phyloP scores from a whole-genome alignment of 1,140 invertebrate species.

The Cyphomyrmex costatus region DNA sequence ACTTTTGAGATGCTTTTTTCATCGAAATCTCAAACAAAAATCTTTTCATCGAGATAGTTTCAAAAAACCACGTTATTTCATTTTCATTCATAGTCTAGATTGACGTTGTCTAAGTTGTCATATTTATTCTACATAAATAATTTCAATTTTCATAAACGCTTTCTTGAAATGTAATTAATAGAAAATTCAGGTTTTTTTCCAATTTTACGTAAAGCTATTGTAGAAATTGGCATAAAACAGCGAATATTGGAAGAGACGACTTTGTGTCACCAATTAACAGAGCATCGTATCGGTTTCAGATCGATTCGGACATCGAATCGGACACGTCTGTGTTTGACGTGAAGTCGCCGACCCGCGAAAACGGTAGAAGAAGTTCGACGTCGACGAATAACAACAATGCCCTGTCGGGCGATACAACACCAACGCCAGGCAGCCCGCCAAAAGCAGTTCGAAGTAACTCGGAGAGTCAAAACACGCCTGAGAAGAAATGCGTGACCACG shows the following conservation, averaged over 20 bases:
- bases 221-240: background rate
- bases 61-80: background rate
- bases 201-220: background rate
- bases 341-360: conserved; percentile 87
- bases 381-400: conserved; percentile 88
- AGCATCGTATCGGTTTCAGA: conserved; percentile 80
- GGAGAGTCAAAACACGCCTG: conserved; percentile 87
- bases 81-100: conserved; percentile 8
- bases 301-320: conserved; percentile 89
- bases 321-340: conserved; percentile 88
- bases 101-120: background rate
- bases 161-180: background rate
- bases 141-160: background rate
- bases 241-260: background rate
- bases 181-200: background rate
- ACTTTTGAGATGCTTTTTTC: background rate
- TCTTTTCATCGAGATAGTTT: background rate
- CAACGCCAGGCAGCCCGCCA: conserved; percentile 85
- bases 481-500: conserved; percentile 88
- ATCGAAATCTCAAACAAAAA: background rate
- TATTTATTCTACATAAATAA: background rate
- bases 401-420: conserved; percentile 82
- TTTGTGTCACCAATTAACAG: background rate
- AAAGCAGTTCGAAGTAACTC: conserved; percentile 88
- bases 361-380: conserved; percentile 88